A percentile compares a stretch with the other conserved stretches of the same genome.
phyloP scores from a whole-genome alignment of 2,888 invertebrate species.

The Alitta virens region DNA sequence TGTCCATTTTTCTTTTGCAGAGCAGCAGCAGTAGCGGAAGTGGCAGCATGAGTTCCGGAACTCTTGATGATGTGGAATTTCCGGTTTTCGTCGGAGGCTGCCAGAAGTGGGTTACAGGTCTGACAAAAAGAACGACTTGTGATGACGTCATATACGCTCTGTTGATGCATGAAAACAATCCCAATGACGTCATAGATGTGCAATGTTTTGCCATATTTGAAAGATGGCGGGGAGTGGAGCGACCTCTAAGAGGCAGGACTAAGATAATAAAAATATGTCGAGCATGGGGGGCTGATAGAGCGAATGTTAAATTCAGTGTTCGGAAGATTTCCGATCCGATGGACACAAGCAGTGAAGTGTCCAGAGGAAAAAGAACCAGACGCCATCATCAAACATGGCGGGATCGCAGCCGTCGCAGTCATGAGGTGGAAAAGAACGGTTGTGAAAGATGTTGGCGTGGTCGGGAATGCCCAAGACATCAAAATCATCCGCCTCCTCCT shows the following conservation, averaged over 20 bases:
- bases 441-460: not conserved
- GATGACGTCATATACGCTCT: slow-evolving; percentile 75
- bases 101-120: slow-evolving; percentile 78
- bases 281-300: slow-evolving; percentile 75
- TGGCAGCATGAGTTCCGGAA: slow-evolving; percentile 14
- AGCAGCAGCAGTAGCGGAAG: not conserved
- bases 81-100: slow-evolving; percentile 72
- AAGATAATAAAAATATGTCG: slow-evolving; percentile 76
- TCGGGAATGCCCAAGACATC: not conserved
- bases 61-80: slow-evolving; percentile 18
- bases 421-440: not conserved
- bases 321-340: slow-evolving; percentile 31
- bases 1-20: no score
- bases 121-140: slow-evolving; percentile 74
- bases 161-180: slow-evolving; percentile 60
- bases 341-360: slow-evolving; percentile 13
- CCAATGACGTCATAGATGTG: slow-evolving; percentile 72
- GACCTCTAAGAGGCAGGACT: slow-evolving; percentile 69
- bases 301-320: slow-evolving; percentile 61
- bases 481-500: not conserved
- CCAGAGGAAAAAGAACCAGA: not conserved
- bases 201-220: slow-evolving; percentile 62
- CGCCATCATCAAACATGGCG: not conserved
- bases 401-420: not conserved
- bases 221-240: slow-evolving; percentile 67